Evolutionary conservation across 2,113 vertebrate species (phyloP).

Genomic region (Zosterops borbonicus): DNA sequence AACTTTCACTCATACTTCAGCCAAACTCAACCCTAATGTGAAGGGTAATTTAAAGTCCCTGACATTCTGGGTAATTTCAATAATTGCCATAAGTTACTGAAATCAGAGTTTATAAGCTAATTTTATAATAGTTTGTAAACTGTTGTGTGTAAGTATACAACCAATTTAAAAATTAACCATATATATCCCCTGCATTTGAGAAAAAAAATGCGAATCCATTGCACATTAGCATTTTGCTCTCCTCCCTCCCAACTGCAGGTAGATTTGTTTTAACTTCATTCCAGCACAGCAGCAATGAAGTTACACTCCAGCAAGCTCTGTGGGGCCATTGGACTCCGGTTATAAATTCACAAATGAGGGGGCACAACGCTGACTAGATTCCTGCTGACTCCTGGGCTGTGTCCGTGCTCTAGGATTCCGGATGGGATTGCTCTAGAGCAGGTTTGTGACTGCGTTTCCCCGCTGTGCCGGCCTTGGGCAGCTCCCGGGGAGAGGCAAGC

Average conservation of each 20-base stretch:
- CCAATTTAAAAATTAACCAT: background rate
- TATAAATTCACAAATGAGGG: background rate
- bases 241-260: background rate
- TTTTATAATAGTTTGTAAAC: background rate
- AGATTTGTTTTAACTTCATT: background rate
- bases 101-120: background rate
- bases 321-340: accelerated
- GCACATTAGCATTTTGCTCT: background rate
- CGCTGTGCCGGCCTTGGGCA: accelerated
- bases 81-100: background rate
- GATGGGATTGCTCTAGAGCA: background rate
- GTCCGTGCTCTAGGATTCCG: background rate
- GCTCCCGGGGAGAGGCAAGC: background rate
- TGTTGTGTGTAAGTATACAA: background rate
- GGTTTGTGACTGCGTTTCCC: background rate
- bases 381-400: background rate
- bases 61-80: background rate
- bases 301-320: background rate
- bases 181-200: background rate
- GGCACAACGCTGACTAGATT: background rate
- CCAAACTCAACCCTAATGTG: background rate
- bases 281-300: background rate
- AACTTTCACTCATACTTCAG: background rate
- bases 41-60: background rate
- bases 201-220: background rate